Evolutionary conservation across 2,113 vertebrate species (phyloP).

Genomic region (Eonycteris spelaea): DNA sequence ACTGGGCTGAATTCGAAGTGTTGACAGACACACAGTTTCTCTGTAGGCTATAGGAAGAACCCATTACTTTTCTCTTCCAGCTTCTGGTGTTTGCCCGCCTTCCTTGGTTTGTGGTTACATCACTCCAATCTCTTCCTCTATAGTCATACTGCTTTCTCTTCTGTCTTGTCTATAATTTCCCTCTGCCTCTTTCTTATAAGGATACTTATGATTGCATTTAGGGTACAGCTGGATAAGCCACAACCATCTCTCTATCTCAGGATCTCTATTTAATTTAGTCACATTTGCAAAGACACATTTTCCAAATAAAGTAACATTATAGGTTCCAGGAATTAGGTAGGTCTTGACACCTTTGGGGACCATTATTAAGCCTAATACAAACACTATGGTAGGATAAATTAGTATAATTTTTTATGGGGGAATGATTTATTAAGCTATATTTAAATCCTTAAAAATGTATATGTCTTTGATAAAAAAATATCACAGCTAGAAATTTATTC

Average conservation of each 20-base stretch:
- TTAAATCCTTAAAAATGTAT: not conserved
- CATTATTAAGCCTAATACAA: not conserved
- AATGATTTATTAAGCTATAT: not conserved
- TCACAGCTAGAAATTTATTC: not conserved
- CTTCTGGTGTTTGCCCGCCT: not conserved
- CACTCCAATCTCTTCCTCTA: not conserved
- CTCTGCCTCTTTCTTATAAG: not conserved
- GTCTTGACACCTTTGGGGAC: not conserved
- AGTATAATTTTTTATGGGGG: not conserved
- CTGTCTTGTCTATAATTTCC: not conserved
- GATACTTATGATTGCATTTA: not conserved
- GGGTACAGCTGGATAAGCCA: not conserved
- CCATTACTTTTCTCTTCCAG: not conserved
- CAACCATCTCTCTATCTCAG: not conserved
- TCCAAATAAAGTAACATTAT: not conserved
- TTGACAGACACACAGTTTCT: not conserved
- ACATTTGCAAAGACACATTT: not conserved
- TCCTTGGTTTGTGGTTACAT: not conserved
- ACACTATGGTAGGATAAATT: not conserved
- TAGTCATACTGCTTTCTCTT: not conserved
- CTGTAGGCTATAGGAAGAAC: not conserved
- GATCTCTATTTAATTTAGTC: conserved; percentile 13
- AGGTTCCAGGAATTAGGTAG: not conserved
- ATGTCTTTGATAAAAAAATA: not conserved
- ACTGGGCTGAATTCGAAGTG: not conserved